Percentiles rank a stretch among this genome's conserved stretches.
These are phyloP conservation scores for Cephalophus harveyi DNA, from an alignment of 2,113 vertebrate genomes.

Conservation along the genomic window DNA sequence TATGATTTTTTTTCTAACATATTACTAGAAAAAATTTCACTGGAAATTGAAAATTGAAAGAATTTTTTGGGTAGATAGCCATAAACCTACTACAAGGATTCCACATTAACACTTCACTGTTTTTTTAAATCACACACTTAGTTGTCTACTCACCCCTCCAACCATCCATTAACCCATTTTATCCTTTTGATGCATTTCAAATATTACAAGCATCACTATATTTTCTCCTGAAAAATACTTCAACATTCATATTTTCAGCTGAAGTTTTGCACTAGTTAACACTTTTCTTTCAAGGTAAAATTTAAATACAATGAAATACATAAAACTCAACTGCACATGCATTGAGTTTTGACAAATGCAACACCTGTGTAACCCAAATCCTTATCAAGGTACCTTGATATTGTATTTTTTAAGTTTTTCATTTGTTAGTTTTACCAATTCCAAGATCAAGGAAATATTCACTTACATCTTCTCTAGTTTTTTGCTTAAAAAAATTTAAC, in stretches of 20 bases:
- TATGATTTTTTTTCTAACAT: neutral
- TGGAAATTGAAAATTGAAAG: neutral
- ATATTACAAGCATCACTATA: neutral
- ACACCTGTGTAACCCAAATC: neutral
- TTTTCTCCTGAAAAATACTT: neutral
- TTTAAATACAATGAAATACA: neutral
- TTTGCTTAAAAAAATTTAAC: conserved; percentile 6
- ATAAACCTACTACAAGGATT: neutral
- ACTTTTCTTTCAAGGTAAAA: neutral
- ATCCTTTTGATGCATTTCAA: neutral
- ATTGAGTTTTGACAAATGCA: neutral
- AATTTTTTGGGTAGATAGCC: neutral
- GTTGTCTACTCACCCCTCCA: neutral
- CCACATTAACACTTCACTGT: neutral
- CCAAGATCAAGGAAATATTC: conserved; percentile 1
- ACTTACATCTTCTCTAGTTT: neutral
- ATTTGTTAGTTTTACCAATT: conserved; percentile 15
- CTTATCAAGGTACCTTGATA: neutral
- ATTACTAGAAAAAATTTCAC: neutral
- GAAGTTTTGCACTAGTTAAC: neutral
- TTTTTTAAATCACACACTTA: neutral
- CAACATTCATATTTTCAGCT: neutral
- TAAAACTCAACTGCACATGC: neutral
- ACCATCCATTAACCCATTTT: neutral
- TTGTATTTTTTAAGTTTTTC: neutral